These are phyloP conservation scores for Acanthornis magna DNA, from an alignment of 2,797 vertebrate species.

Conservation along the genomic window DNA sequence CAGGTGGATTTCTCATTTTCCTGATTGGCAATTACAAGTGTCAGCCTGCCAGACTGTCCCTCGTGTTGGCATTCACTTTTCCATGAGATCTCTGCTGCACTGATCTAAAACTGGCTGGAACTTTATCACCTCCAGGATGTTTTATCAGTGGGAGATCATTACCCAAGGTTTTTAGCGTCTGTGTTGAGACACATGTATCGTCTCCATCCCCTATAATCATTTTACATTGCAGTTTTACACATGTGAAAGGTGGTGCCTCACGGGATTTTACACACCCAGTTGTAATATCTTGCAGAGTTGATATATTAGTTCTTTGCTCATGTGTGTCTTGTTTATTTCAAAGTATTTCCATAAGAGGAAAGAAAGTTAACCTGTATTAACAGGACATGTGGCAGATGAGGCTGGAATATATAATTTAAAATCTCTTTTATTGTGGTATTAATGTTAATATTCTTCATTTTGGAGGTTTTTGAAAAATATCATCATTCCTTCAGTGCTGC, in stretches of 20 bases:
- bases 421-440: neutral
- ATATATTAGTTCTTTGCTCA: neutral
- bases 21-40: neutral
- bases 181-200: accelerated
- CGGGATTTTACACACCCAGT: neutral
- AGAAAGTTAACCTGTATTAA: neutral
- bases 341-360: neutral
- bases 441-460: neutral
- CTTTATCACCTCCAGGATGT: neutral
- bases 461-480: neutral
- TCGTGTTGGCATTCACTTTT: neutral
- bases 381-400: neutral
- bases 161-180: neutral
- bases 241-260: neutral
- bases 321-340: neutral
- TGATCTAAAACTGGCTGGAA: neutral
- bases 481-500: neutral
- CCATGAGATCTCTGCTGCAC: neutral
- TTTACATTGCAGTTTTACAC: neutral
- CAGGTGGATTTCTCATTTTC: neutral
- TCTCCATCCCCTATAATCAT: neutral
- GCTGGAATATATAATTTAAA: neutral
- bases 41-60: neutral
- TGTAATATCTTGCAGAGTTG: neutral
- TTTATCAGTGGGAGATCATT: neutral